phyloP scores from a whole-genome alignment of 2,797 vertebrate genomes.

The Mionectes olivaceus region DNA sequence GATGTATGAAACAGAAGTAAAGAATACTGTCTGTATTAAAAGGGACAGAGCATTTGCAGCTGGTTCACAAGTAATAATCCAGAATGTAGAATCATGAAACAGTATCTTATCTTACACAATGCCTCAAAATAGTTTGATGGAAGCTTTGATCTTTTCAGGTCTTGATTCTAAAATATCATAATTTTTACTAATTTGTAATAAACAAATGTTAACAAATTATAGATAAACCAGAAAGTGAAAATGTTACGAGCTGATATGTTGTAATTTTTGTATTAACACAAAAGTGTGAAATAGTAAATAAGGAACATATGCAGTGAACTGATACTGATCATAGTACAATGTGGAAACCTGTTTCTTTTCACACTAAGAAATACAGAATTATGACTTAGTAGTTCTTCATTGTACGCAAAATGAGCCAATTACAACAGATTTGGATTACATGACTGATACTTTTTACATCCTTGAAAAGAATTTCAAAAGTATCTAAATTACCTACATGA shows the following conservation, averaged over 20 bases:
- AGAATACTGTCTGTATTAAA: constrained; percentile 19
- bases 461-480: background rate
- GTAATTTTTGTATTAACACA: background rate
- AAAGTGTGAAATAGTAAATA: background rate
- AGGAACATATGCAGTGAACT: background rate
- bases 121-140: background rate
- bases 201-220: background rate
- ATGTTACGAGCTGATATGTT: background rate
- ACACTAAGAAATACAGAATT: background rate
- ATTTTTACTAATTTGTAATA: background rate
- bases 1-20: background rate
- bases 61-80: background rate
- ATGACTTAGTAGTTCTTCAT: background rate
- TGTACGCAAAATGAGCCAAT: background rate
- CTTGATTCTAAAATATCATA: background rate
- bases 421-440: background rate
- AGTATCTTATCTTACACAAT: background rate
- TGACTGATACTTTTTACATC: background rate
- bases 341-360: background rate
- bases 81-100: background rate
- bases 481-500: background rate
- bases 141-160: background rate
- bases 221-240: background rate
- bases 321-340: background rate
- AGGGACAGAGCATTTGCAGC: background rate